phyloP scores from a whole-genome alignment of 2,797 vertebrate species.

The Pipistrellus pipistrellus region DNA sequence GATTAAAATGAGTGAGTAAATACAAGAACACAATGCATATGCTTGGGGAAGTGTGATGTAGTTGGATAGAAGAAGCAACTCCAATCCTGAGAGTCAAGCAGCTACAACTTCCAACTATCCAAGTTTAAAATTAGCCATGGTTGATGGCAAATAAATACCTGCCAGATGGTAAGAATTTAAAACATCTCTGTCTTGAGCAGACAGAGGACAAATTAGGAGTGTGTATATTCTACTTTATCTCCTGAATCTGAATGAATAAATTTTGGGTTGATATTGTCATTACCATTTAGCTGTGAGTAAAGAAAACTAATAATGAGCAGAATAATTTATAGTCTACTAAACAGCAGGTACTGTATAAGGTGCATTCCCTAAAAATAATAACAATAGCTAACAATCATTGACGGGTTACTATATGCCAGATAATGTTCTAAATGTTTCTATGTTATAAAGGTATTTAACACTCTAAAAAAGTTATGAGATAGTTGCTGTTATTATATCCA shows the following conservation, averaged over 20 bases:
- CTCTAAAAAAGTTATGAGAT: neutral
- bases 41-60: neutral
- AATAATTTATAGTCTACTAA: constrained; percentile 29
- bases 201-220: neutral
- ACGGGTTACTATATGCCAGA: neutral
- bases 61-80: neutral
- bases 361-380: neutral
- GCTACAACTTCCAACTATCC: neutral
- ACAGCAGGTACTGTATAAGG: neutral
- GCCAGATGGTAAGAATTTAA: neutral
- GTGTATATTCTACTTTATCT: neutral
- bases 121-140: constrained; percentile 5
- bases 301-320: neutral
- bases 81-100: neutral
- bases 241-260: neutral
- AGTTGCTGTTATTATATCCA: neutral
- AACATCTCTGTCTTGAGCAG: neutral
- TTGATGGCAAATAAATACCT: neutral
- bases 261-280: neutral
- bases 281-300: neutral
- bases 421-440: neutral
- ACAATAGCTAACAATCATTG: neutral
- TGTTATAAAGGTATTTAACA: neutral
- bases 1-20: neutral
- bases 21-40: neutral